phyloP scores from a whole-genome alignment of 1,140 invertebrate genomes.

The Marisa cornuarietis region DNA sequence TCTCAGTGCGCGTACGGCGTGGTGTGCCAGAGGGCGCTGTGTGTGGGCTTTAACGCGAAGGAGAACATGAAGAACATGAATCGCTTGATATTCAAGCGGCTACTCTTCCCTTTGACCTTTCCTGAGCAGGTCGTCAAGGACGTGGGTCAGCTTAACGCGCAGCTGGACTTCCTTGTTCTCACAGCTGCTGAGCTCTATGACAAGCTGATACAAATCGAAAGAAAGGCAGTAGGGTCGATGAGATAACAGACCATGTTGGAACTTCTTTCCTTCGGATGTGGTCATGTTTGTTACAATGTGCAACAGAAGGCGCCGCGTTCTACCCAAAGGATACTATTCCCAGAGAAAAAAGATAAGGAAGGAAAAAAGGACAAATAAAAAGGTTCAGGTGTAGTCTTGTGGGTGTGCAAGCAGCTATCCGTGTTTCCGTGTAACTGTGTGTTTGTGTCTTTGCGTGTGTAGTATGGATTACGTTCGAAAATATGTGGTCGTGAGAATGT shows the following conservation, averaged over 20 bases:
- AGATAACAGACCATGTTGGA: background rate
- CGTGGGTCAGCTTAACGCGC: conserved; percentile 38
- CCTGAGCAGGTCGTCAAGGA: conserved; percentile 34
- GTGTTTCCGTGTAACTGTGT: background rate
- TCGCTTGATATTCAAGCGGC: conserved; percentile 51
- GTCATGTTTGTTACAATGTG: background rate
- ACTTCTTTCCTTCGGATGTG: background rate
- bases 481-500: background rate
- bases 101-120: conserved; percentile 50
- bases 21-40: conserved; percentile 49
- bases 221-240: background rate
- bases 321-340: too few species aligned
- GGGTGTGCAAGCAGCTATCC: background rate
- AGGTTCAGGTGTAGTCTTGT: background rate
- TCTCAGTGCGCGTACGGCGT: conserved; percentile 50
- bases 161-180: conserved; percentile 37
- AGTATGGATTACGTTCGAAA: background rate
- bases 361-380: background rate
- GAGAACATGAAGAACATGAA: conserved; percentile 59
- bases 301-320: too few species aligned
- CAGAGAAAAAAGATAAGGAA: background rate
- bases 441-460: background rate
- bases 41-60: conserved; percentile 60
- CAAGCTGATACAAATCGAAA: conserved; percentile 19
- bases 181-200: conserved; percentile 26